These are phyloP conservation scores for Python bivittatus DNA, from an alignment of 2,113 vertebrate species.

Conservation along the genomic window DNA sequence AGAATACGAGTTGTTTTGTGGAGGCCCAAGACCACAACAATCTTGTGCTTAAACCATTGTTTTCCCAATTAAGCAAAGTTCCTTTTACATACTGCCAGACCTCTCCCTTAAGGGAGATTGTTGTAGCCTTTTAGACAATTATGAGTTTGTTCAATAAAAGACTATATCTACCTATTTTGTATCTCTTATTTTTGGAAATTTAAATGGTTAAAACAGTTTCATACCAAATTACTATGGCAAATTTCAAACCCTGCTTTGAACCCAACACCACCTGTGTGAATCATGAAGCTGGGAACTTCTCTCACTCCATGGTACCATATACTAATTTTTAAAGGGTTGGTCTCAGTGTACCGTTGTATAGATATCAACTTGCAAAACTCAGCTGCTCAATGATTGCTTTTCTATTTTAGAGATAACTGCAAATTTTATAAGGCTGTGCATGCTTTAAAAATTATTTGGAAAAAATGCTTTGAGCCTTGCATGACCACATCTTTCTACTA, in stretches of 20 bases:
- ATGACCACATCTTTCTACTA: not conserved
- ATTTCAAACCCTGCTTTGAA: conserved; percentile 57
- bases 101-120: not conserved
- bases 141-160: not conserved
- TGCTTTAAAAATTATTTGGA: not conserved
- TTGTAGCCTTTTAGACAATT: not conserved
- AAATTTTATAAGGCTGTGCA: too few species aligned
- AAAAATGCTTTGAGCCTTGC: not conserved
- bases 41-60: not conserved
- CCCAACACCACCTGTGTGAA: not conserved
- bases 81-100: not conserved
- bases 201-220: not conserved
- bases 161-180: conserved; percentile 5
- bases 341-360: conserved; percentile 3
- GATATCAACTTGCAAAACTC: not conserved
- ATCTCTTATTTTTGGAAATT: conserved; percentile 8
- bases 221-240: not conserved
- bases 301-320: conserved; percentile 27
- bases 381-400: not conserved
- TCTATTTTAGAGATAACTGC: not conserved
- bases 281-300: conserved; percentile 33
- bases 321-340: conserved; percentile 51
- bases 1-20: not conserved
- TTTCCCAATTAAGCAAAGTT: not conserved
- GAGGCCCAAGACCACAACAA: not conserved